These are phyloP conservation scores for Oryzias woworae DNA, from an alignment of 2,113 vertebrate genomes.

Conservation along the genomic window DNA sequence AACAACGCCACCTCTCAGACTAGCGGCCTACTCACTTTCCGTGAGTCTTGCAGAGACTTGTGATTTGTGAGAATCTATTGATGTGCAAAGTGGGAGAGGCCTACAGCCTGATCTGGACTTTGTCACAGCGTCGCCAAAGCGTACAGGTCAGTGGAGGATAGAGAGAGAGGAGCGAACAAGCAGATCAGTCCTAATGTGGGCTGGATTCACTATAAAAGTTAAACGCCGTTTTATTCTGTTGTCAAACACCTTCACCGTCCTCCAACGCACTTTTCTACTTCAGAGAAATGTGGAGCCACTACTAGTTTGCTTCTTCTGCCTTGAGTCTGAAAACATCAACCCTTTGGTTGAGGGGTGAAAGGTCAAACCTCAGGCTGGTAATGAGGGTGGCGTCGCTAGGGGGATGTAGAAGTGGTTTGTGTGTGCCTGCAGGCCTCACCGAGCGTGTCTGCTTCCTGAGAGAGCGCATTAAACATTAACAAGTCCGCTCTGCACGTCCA, in stretches of 20 bases:
- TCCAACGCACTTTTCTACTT: slow-evolving; percentile 20
- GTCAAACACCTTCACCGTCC: slow-evolving; percentile 36
- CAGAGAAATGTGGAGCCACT: slow-evolving; percentile 37
- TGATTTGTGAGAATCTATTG: slow-evolving; percentile 52
- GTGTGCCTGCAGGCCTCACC: slow-evolving; percentile 22
- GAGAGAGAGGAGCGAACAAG: neutral
- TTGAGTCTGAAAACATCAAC: slow-evolving; percentile 71
- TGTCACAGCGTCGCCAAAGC: slow-evolving; percentile 39
- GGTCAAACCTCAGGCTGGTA: slow-evolving; percentile 75
- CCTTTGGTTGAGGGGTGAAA: slow-evolving; percentile 72
- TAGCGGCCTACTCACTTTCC: slow-evolving; percentile 36
- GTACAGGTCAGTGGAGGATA: slow-evolving; percentile 4
- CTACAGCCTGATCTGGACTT: slow-evolving; percentile 52
- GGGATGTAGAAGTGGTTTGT: slow-evolving; percentile 52
- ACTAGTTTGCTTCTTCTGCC: slow-evolving; percentile 52
- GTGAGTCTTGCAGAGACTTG: slow-evolving; percentile 10
- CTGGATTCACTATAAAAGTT: neutral
- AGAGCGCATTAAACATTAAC: slow-evolving; percentile 75
- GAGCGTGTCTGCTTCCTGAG: slow-evolving; percentile 71
- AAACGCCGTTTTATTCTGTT: slow-evolving; percentile 6
- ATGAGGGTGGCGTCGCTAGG: slow-evolving; percentile 75
- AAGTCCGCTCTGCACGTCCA: slow-evolving; percentile 59
- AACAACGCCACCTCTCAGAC: slow-evolving; percentile 44
- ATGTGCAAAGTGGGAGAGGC: slow-evolving; percentile 45
- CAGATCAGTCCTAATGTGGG: neutral